These are phyloP conservation scores for Steinernema khuongi DNA, from an alignment of 1,140 invertebrate genomes.

Conservation along the genomic window DNA sequence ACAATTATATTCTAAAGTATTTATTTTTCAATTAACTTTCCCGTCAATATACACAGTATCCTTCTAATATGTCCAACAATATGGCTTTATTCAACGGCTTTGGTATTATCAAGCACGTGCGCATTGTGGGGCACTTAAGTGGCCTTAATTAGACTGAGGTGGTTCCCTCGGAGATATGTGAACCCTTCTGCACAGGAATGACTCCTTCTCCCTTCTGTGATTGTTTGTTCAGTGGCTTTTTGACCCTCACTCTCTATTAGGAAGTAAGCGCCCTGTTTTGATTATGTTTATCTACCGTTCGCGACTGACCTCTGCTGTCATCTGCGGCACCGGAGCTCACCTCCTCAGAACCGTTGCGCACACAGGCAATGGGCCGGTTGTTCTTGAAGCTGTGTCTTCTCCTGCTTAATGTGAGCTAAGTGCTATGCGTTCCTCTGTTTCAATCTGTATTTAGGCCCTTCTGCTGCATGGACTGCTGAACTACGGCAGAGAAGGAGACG, in stretches of 20 bases:
- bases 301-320: conserved; percentile 4
- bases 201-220: not conserved
- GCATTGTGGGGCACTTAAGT: not conserved
- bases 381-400: not conserved
- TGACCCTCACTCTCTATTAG: conserved; percentile 4
- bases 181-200: not conserved
- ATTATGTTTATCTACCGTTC: conserved; percentile 10
- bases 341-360: not conserved
- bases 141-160: not conserved
- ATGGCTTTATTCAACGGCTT: too few species aligned
- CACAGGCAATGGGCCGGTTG: conserved; percentile 1
- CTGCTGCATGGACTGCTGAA: conserved; percentile 7
- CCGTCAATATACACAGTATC: too few species aligned
- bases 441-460: not conserved
- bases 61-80: too few species aligned
- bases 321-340: not conserved
- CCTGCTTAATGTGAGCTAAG: not conserved
- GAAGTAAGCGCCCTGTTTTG: not conserved
- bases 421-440: not conserved
- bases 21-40: too few species aligned
- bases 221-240: conserved; percentile 12
- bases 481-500: conserved; percentile 25
- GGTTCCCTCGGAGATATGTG: not conserved
- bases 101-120: too few species aligned
- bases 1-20: too few species aligned